A percentile compares a stretch with the other conserved stretches of the same genome.
Evolutionary conservation across 2,113 vertebrate species (phyloP).

Genomic region (Entelurus aequoreus): DNA sequence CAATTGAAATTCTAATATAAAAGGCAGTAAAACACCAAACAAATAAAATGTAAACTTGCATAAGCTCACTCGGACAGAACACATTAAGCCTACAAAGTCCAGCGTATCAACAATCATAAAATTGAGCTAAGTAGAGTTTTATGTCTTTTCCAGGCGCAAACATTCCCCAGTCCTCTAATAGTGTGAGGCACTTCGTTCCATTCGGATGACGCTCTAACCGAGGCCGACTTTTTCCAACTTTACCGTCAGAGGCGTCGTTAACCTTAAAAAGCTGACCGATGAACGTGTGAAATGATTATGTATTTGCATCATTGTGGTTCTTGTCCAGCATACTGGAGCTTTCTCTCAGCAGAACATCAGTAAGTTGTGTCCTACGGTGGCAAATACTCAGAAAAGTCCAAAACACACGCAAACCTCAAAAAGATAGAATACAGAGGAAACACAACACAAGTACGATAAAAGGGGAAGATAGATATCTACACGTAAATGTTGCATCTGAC

Average conservation of each 20-base stretch:
- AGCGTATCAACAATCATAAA: background rate
- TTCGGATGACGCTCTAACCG: background rate
- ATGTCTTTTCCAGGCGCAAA: background rate
- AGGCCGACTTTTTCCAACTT: background rate
- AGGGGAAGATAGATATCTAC: too few species aligned
- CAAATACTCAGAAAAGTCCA: too few species aligned
- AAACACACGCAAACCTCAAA: too few species aligned
- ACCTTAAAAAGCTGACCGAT: background rate
- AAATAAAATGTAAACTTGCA: background rate
- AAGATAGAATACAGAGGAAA: too few species aligned
- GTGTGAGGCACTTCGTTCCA: background rate
- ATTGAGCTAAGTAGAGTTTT: slow-evolving; percentile 2
- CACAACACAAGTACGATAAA: too few species aligned
- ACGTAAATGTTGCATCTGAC: too few species aligned
- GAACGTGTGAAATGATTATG: background rate
- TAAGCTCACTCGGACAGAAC: background rate
- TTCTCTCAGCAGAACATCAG: background rate
- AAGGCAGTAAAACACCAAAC: background rate
- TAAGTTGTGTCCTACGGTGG: background rate
- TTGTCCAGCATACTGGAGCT: background rate
- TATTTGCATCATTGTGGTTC: background rate
- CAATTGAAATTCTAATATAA: too few species aligned
- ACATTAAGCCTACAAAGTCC: background rate
- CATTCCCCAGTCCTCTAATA: background rate
- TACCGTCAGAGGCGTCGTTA: background rate